Base-by-base conservation (phyloP, 2,888 invertebrate genomes). In the Chirona hameri region DNA sequence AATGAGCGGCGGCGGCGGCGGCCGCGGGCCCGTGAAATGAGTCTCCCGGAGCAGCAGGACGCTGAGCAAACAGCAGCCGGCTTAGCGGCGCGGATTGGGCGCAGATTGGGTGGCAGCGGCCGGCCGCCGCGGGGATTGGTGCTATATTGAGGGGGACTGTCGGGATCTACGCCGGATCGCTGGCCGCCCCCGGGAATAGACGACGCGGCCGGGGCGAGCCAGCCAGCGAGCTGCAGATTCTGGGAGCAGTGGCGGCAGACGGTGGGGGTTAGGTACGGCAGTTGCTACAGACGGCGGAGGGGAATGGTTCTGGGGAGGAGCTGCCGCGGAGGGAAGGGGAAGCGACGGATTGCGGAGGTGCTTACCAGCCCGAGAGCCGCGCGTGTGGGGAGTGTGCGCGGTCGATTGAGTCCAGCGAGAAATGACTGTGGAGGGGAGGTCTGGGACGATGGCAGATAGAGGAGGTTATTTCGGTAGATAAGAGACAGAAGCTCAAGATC, bases 11-110 rank as follows among this genome's bases (percentile, higher is more conserved):
- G 76, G 76, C 31, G 15, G 39, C 76, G 76, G 76, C 72, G 72
- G 24, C 24, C 76, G 76, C 46, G 46, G 39, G 46, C 76, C 76
- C 76, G 76, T 76, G 76, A 76, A 76, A 76, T 76, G 18, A 76
- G 76, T 29, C n/a, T 10, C n/a, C 14, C 69, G 3, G 15, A 27
- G 60, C 60, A n/a, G n/a, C 65, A 5, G 65, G 27, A n/a, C 65
- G n/a, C n/a, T 27, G 65, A 65, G 27, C 65, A 65, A 65, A 65
- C 65, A 27, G 65, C 31, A 27, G 18, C 27, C 12, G 72, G 72
- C 24, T 76, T 46, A 76, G 76, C 24, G 76, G 76, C 76, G 76
- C 39, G 46, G 76, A 39, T 76, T 46, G 76, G 24, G 76, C 24
- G 39, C 46, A 21, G 76, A 76, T 76, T 46, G 76, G 76, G 46